Conservation (phyloP, 2,888 invertebrate species). For the Agapetus fuscipes region DNA sequence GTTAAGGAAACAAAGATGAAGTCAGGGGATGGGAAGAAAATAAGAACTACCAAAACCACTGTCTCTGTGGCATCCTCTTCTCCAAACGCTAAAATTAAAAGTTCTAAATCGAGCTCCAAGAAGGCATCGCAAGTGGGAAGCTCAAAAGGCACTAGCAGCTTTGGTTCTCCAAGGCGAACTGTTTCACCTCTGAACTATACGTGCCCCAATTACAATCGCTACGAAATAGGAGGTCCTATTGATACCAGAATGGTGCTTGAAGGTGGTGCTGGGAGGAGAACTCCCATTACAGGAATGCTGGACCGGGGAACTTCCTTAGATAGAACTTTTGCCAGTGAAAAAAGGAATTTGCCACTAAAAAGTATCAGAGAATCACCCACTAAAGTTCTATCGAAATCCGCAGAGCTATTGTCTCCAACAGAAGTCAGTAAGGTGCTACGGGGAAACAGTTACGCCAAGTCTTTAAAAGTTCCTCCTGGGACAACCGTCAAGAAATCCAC, state of each 20-base stretch:
- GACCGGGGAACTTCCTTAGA: conserved; percentile 47
- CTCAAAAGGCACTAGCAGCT: conserved; percentile 37
- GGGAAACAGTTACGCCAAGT: conserved; percentile 26
- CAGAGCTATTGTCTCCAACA: conserved; percentile 48
- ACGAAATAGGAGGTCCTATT: conserved; percentile 24
- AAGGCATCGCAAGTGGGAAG: conserved; percentile 24
- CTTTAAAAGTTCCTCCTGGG: conserved; percentile 26
- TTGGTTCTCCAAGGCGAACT: conserved; percentile 38
- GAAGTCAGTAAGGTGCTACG: conserved; percentile 44
- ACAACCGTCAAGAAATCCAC: conserved; percentile 34
- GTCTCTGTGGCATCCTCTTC: conserved; percentile 39
- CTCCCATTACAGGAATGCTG: conserved; percentile 41
- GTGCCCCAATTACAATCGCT: conserved; percentile 29
- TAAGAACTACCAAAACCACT: conserved; percentile 27
- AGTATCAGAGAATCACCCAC: conserved; percentile 17
- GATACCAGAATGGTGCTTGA: conserved; percentile 33
- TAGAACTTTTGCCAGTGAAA: conserved; percentile 45
- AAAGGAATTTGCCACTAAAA: conserved; percentile 31
- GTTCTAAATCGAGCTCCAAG: conserved; percentile 23
- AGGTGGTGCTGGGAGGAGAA: conserved; percentile 41
- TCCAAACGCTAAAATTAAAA: conserved; percentile 34
- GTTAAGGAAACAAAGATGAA: conserved; percentile 24
- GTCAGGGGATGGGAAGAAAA: conserved; percentile 27
- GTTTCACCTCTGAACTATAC: conserved; percentile 38
- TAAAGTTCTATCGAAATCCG: conserved; percentile 26